Percentiles rank a stretch among this genome's conserved stretches.
phyloP scores from a whole-genome alignment of 2,888 invertebrate genomes.

The Drosophila nr. medialis region DNA sequence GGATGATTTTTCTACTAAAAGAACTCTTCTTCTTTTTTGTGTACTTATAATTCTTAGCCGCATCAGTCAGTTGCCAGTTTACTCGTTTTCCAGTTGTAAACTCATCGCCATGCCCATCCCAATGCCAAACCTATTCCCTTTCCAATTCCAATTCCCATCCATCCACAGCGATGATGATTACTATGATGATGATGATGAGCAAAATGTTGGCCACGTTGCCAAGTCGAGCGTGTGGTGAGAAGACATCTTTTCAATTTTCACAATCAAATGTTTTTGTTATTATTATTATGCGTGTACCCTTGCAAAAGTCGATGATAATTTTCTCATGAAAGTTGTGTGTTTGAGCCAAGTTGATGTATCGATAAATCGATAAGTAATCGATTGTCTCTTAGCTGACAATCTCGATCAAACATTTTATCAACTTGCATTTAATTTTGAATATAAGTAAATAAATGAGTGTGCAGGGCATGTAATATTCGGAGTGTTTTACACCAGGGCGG shows the following conservation, averaged over 20 bases:
- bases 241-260: constrained; percentile 80
- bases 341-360: background rate
- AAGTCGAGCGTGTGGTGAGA: constrained; percentile 73
- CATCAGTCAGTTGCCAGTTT: constrained; percentile 40
- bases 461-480: background rate
- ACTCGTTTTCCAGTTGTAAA: constrained; percentile 22
- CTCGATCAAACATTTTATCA: background rate
- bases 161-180: constrained; percentile 19
- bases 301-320: background rate
- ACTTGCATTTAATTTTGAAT: background rate
- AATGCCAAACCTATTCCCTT: background rate
- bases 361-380: background rate
- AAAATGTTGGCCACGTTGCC: constrained; percentile 47
- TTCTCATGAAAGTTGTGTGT: background rate
- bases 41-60: constrained; percentile 2
- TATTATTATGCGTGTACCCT: constrained; percentile 37
- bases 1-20: background rate
- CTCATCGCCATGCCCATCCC: constrained; percentile 18
- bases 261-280: constrained; percentile 73
- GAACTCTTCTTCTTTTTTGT: background rate
- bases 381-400: background rate
- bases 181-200: constrained; percentile 38
- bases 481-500: background rate
- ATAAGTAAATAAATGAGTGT: background rate
- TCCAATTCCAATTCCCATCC: background rate